Conservation (phyloP, 2,888 invertebrate genomes). For the Athalia rosae region DNA sequence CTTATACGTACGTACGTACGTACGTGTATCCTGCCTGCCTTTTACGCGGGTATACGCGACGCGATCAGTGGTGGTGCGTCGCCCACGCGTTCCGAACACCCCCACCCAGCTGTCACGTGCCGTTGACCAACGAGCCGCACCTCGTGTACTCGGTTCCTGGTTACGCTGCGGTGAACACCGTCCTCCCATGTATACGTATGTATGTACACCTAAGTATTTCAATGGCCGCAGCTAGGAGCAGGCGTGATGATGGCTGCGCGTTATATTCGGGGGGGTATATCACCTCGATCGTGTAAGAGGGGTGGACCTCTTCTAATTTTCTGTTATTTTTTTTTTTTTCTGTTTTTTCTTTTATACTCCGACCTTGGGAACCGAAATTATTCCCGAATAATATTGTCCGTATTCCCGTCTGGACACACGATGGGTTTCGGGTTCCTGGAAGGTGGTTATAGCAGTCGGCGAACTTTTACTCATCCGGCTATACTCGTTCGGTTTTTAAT, state of each 20-base stretch:
- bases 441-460: constrained; percentile 22
- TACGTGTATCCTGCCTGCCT: too few species aligned
- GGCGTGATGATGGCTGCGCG: constrained; percentile 15
- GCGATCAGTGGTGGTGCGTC: constrained; percentile 51
- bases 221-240: constrained; percentile 16
- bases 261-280: background rate
- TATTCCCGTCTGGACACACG: background rate
- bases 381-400: background rate
- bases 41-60: background rate
- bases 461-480: constrained; percentile 1
- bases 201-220: too few species aligned
- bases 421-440: constrained; percentile 25
- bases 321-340: background rate
- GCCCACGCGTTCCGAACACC: constrained; percentile 50
- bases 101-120: constrained; percentile 62
- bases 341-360: background rate
- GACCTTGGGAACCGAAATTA: too few species aligned
- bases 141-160: constrained; percentile 4
- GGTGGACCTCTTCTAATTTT: background rate
- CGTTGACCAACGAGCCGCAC: constrained; percentile 46
- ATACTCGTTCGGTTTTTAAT: constrained; percentile 63
- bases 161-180: constrained; percentile 32
- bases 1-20: too few species aligned
- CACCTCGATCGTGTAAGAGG: background rate
- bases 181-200: background rate